A percentile compares a stretch with the other conserved stretches of the same genome.
These are phyloP conservation scores for Callionymus lyra DNA, from an alignment of 2,113 vertebrate species.

Conservation along the genomic window DNA sequence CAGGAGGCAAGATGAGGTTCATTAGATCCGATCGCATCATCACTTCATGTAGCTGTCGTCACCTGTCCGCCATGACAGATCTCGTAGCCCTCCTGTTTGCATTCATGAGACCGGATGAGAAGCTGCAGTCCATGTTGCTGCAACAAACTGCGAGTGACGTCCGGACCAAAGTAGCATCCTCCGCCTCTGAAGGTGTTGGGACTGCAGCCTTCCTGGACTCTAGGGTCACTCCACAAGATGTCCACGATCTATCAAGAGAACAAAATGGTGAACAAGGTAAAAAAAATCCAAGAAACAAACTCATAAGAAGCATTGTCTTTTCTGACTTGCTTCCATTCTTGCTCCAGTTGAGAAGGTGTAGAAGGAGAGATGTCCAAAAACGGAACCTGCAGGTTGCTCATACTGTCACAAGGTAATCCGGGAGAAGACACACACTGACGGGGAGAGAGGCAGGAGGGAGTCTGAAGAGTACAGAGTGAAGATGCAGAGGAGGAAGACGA, in stretches of 20 bases:
- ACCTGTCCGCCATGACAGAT: constrained; percentile 86
- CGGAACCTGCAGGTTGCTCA: constrained; percentile 51
- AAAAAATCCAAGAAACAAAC: not conserved
- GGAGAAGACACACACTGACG: constrained; percentile 38
- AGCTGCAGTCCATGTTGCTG: constrained; percentile 75
- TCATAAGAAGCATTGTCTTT: not conserved
- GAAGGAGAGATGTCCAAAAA: constrained; percentile 58
- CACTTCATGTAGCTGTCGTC: not conserved
- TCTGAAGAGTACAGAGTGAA: constrained; percentile 50
- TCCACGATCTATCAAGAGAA: constrained; percentile 72
- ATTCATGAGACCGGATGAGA: constrained; percentile 91
- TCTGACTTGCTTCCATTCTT: constrained; percentile 87
- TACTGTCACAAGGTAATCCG: constrained; percentile 22
- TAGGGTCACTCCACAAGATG: constrained; percentile 93
- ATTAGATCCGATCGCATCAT: not conserved
- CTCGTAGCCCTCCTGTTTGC: constrained; percentile 90
- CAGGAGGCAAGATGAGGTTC: not conserved
- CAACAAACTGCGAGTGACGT: constrained; percentile 77
- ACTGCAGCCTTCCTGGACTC: constrained; percentile 75
- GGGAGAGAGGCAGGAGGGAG: constrained; percentile 33
- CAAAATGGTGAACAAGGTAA: not conserved
- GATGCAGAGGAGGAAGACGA: constrained; percentile 60
- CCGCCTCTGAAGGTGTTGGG: constrained; percentile 83
- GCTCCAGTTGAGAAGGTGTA: constrained; percentile 51
- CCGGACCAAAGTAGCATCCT: constrained; percentile 92